Evolutionary conservation across 2,113 vertebrate species (phyloP).

Genomic region (Paedocypris sp.): DNA sequence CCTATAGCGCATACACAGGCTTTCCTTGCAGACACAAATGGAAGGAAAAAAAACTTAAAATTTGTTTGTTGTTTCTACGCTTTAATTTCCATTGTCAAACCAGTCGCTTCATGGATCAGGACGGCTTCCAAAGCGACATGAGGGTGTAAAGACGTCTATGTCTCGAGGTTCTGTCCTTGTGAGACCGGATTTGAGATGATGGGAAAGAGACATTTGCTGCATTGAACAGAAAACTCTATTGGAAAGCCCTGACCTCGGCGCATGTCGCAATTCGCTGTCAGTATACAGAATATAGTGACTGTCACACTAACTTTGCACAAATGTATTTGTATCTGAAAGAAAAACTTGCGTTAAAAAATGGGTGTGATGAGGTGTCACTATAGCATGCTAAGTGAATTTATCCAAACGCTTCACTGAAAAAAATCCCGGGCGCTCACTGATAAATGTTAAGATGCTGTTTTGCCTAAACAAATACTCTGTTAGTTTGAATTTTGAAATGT

Average conservation of each 20-base stretch:
- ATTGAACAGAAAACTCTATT: conserved; percentile 11
- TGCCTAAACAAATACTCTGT: conserved; percentile 20
- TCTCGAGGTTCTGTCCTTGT: conserved; percentile 47
- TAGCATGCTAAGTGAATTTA: too few relatives aligned
- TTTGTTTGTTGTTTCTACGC: not conserved
- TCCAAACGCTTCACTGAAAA: not conserved
- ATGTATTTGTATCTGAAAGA: too few relatives aligned
- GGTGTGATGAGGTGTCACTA: too few relatives aligned
- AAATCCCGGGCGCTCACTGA: conserved; percentile 7
- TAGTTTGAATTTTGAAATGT: conserved; percentile 13
- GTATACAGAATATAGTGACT: too few relatives aligned
- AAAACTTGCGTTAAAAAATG: too few relatives aligned
- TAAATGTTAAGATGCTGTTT: conserved; percentile 18
- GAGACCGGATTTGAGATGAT: conserved; percentile 44
- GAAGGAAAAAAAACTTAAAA: conserved; percentile 3
- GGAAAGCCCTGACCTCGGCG: too few relatives aligned
- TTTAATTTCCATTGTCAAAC: conserved; percentile 30
- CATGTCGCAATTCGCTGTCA: too few relatives aligned
- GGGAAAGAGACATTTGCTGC: conserved; percentile 40
- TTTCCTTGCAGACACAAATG: conserved; percentile 40
- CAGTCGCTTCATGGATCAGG: conserved; percentile 39
- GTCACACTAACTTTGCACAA: too few relatives aligned
- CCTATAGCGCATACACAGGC: conserved; percentile 45
- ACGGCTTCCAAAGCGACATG: conserved; percentile 44
- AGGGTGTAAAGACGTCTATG: conserved; percentile 43